A percentile compares a stretch with the other conserved stretches of the same genome.
Conservation (phyloP, 2,113 vertebrate species). For the Fukomys damarensis region DNA sequence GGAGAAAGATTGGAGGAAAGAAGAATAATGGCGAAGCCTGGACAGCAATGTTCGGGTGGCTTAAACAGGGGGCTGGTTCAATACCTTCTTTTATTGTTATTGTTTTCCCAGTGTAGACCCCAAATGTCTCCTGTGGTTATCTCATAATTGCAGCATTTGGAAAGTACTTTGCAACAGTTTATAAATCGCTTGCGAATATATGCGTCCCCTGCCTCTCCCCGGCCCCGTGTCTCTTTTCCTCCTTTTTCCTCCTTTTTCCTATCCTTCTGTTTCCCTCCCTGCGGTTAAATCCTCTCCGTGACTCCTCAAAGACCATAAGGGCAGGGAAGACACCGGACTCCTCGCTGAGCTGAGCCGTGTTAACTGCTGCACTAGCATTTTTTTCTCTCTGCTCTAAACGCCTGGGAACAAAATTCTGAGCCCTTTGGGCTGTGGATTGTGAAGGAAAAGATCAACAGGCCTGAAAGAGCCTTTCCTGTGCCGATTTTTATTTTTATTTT, state of each 20-base stretch:
- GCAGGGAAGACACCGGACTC: accelerated
- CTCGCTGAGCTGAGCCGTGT: too few species aligned
- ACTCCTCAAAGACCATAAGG: not conserved
- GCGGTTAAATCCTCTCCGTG: not conserved
- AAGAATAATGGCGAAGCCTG: not conserved
- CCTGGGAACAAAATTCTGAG: not conserved
- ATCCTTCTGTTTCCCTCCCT: not conserved
- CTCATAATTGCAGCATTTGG: conserved; percentile 21
- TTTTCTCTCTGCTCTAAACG: not conserved
- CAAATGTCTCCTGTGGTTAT: not conserved
- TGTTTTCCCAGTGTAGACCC: not conserved
- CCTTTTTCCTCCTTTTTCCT: not conserved
- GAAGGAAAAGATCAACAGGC: not conserved
- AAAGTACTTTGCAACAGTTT: conserved; percentile 21
- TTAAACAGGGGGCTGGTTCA: not conserved
- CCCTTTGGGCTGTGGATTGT: not conserved
- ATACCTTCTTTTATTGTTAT: not conserved
- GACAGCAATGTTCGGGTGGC: not conserved
- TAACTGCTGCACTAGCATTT: accelerated
- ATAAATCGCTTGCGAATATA: not conserved
- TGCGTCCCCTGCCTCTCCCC: not conserved
- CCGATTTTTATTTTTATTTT: not conserved
- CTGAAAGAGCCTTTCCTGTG: not conserved
- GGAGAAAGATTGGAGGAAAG: not conserved
- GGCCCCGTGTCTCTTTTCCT: too few species aligned